Evolutionary conservation across 2,113 vertebrate species (phyloP), one percentile per base, ranked within the genome.

Genomic region (Apteryx owenii): DNA sequence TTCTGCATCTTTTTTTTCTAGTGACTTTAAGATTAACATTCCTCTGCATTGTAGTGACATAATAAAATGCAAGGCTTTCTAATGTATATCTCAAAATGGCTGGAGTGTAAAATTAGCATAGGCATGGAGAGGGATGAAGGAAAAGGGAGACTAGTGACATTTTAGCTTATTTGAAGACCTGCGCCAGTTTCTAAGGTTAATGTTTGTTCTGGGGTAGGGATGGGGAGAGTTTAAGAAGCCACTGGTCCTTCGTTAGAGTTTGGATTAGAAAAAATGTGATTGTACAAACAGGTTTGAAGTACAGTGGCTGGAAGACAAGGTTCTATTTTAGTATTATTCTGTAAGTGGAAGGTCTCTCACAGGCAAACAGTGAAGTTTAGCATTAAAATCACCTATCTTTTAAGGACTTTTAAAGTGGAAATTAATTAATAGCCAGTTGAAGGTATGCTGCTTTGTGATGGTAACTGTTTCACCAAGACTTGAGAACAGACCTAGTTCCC

Each of bases 361-460:
- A 82, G 85, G 60, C 18, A 89, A 93, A 83, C 50, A 73, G 68
- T 46, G 48, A 93, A 89, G 71, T 77, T 96, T 97, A 93, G 77
- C 40, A 83, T 91, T 95, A 76, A 96, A 91, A 81, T 92, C 48
- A 85, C 81, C 91, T 81, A 58, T 54, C 29, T 81, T 85, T 70
- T 92, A 93, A 92, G 65, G 46, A 72, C 36, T 79, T 93, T 18
- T 58, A 9, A 58, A 94, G 95, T 95, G 69, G 85, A 94, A 89
- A 88, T 75, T 95, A 95, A 96, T 97, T 94, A 95, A 85, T 92
- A 70, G 56, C 89, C 71, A 88, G 84, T 72, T 97, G 89, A 95
- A 97, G 64, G 56, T 96, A 87, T 77, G 93, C 72, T 85, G 56
- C 81, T 72, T 91, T 96, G 44, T 89, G 85, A 53, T 95, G 42